Base-by-base conservation (phyloP, 2,113 vertebrate species). In the Pomatorhinus ruficollis region DNA sequence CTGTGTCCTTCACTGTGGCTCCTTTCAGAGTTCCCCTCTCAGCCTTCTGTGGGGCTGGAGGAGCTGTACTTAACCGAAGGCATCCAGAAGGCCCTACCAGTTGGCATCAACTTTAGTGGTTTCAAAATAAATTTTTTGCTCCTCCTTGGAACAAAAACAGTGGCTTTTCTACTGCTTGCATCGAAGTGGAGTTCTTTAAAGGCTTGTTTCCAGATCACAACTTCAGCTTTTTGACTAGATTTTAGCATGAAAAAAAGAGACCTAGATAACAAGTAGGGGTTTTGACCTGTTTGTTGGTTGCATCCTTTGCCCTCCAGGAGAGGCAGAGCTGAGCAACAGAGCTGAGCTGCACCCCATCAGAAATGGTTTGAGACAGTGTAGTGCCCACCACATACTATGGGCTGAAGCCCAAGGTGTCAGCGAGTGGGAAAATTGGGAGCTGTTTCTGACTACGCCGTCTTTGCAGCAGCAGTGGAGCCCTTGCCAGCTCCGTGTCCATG, bases 401-500 rank as follows among this genome's bases (percentile, higher is more conserved):
- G 49, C 69, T 77, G 68, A 35, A 72, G 52, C 35, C 63, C 65
- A 23, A 18, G 81, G 22, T 0, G 0, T 21, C 76, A 40, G 49
- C 0, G 0, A 45, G 35, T 1, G 0, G 25, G 9, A 50, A 8
- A 59, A 12, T 2, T 8, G 14, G 15, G 20, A 3, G 2, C 60
- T 66, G 59, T 40, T 50, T 24, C 45, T 10, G 40, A 50, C 47
- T 1, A 0, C 0, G 0, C 24, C 0, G 0, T 40, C 47, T 42
- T 33, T 33, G 42, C 5, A 1, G 52, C 8, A 18, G 66, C 45
- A 23, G 25, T 11, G 2, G 54, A 83, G 82, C 50, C 72, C 18
- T 59, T 3, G 3, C 50, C 65, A 47, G 80, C 42, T 69, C 47
- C 1, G 0, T n/a, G 64, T 75, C 87, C 5, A 0, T 37, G 23